Conservation (phyloP, 2,113 vertebrate genomes). For the Salvelinus sp. region DNA sequence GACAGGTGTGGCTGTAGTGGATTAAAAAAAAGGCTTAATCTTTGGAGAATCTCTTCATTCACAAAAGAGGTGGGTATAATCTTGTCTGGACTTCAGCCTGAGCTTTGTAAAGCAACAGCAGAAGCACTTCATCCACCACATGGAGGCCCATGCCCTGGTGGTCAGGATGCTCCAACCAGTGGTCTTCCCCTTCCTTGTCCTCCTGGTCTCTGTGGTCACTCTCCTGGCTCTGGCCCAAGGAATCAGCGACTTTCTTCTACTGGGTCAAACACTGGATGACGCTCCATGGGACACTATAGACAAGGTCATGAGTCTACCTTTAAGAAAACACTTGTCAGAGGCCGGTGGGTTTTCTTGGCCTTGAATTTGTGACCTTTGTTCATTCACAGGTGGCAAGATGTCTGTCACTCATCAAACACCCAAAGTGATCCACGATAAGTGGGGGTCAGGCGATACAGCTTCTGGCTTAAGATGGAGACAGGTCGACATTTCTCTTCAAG, state of each 20-base stretch:
- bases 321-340: not conserved
- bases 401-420: constrained; percentile 82
- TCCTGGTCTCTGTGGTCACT: constrained; percentile 91
- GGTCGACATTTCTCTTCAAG: constrained; percentile 62
- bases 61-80: constrained; percentile 86
- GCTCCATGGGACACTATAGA: constrained; percentile 90
- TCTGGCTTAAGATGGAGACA: constrained; percentile 80
- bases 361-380: not conserved
- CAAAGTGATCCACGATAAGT: constrained; percentile 78
- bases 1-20: constrained; percentile 90
- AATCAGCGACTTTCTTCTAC: constrained; percentile 88
- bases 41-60: constrained; percentile 88
- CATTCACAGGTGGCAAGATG: constrained; percentile 84
- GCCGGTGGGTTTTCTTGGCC: not conserved
- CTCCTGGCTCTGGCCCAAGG: constrained; percentile 85
- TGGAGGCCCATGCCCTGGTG: constrained; percentile 96
- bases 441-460: constrained; percentile 90
- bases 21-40: constrained; percentile 78
- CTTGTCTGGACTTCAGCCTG: constrained; percentile 85
- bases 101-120: constrained; percentile 74
- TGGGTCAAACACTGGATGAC: constrained; percentile 86
- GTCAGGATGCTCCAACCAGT: constrained; percentile 79
- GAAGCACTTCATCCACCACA: constrained; percentile 92
- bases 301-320: constrained; percentile 75
- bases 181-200: constrained; percentile 90